Percentiles rank a stretch among this genome's conserved stretches.
Conservation (phyloP, 2,113 vertebrate species). For the Agelaius tricolor region DNA sequence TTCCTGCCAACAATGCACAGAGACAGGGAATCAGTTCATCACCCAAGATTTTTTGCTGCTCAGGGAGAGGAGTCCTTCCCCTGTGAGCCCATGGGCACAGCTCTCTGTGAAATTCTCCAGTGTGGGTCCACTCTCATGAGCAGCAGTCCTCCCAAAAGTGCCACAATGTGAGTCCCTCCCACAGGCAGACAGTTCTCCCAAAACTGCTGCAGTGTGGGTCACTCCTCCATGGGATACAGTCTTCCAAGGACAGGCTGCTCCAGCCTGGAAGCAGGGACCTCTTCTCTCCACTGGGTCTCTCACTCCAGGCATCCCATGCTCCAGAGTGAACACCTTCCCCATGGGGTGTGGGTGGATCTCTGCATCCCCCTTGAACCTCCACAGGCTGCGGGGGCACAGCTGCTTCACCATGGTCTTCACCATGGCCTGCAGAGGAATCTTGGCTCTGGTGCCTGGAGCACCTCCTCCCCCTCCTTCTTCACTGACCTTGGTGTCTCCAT, state of each 20-base stretch:
- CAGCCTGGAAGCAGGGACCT: neutral
- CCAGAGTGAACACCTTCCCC: neutral
- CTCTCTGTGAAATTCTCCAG: neutral
- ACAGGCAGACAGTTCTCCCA: neutral
- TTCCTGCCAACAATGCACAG: fast-evolving
- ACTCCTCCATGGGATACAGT: neutral
- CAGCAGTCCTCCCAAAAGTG: neutral
- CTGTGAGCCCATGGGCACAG: too few relatives aligned
- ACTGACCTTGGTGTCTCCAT: neutral
- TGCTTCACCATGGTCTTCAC: neutral
- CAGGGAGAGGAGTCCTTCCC: neutral
- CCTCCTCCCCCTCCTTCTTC: neutral
- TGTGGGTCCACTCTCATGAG: fast-evolving
- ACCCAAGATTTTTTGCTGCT: neutral
- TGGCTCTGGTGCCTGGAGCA: neutral
- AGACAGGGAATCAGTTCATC: neutral
- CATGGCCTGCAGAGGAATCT: neutral
- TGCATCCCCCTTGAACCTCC: neutral
- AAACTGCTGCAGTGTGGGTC: neutral
- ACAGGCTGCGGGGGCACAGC: neutral
- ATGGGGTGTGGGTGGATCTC: neutral
- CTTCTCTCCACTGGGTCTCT: neutral
- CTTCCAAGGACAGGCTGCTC: neutral
- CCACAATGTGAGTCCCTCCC: neutral
- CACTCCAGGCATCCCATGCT: too few relatives aligned